phyloP scores from a whole-genome alignment of 2,113 vertebrate species.

The Vanacampus margaritifer region DNA sequence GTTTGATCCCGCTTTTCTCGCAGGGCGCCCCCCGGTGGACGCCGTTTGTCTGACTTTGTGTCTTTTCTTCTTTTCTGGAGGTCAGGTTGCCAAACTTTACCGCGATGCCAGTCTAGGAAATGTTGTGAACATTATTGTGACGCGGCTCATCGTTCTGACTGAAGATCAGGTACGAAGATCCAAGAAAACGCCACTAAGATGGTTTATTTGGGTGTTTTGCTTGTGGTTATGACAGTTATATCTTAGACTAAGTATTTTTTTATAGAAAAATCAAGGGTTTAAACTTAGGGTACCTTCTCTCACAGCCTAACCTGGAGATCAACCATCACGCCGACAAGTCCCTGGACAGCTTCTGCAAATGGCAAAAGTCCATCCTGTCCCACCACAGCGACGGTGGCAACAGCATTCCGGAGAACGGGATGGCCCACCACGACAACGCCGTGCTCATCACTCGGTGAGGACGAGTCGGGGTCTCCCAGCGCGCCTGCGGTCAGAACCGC shows the following conservation, averaged over 20 bases:
- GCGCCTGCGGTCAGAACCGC: background rate
- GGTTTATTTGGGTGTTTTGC: too few relatives aligned
- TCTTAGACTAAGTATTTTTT: too few relatives aligned
- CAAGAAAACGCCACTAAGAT: background rate
- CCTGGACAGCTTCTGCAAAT: constrained; percentile 99
- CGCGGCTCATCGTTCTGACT: constrained; percentile 93
- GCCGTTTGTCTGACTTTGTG: constrained; percentile 96
- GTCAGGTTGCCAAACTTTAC: constrained; percentile 99
- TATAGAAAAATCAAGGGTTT: background rate
- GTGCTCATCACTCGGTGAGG: constrained; percentile 97
- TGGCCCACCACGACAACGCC: constrained; percentile 98
- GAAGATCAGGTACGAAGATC: constrained; percentile 90
- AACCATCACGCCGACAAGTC: constrained; percentile 99
- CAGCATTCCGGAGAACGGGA: constrained; percentile 98
- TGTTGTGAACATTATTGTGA: constrained; percentile 99
- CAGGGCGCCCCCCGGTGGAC: background rate
- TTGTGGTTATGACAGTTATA: too few relatives aligned
- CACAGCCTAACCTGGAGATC: constrained; percentile 98
- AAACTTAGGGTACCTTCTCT: background rate
- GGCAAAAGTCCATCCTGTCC: constrained; percentile 98
- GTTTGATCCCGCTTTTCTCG: constrained; percentile 83
- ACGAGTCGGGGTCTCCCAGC: constrained; percentile 20
- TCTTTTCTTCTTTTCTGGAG: constrained; percentile 99
- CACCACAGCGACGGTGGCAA: constrained; percentile 96
- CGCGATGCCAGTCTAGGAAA: constrained; percentile 99